Percentiles rank a stretch among this genome's conserved stretches.
Conservation (phyloP, 2,888 invertebrate species). For the Cyclophora punctaria region DNA sequence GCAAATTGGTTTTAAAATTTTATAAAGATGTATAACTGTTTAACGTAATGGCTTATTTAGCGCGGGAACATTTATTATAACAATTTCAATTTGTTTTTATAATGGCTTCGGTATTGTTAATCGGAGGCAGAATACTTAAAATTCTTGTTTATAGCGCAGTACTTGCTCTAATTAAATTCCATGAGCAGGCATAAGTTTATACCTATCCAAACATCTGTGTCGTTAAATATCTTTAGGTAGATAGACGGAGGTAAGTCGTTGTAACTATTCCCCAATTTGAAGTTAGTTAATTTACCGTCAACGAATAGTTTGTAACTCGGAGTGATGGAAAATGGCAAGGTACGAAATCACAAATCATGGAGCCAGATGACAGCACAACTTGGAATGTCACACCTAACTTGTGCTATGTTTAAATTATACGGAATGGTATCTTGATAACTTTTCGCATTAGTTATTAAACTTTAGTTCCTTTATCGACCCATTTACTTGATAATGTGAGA, state of each 20-base stretch:
- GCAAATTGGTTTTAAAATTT: conserved; percentile 19
- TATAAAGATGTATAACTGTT: conserved; percentile 12
- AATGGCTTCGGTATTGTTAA: no score
- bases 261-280: conserved; percentile 14
- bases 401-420: no score
- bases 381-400: conserved; percentile 10
- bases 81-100: no score
- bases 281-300: conserved; percentile 8
- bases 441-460: neutral
- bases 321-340: conserved; percentile 31
- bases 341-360: conserved; percentile 35
- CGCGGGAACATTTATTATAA: no score
- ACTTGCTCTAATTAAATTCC: no score
- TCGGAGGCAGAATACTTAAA: no score
- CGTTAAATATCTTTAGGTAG: no score
- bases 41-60: conserved; percentile 5
- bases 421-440: neutral
- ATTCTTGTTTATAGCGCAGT: no score
- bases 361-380: conserved; percentile 14
- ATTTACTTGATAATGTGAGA: no score
- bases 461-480: neutral
- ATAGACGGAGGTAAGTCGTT: no score
- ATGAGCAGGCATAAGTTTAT: no score
- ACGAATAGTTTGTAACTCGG: conserved; percentile 33
- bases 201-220: no score